Evolutionary conservation across 2,113 vertebrate genomes (phyloP), one percentile per base, ranked within the genome.

Genomic region (Ondatra zibethicus): DNA sequence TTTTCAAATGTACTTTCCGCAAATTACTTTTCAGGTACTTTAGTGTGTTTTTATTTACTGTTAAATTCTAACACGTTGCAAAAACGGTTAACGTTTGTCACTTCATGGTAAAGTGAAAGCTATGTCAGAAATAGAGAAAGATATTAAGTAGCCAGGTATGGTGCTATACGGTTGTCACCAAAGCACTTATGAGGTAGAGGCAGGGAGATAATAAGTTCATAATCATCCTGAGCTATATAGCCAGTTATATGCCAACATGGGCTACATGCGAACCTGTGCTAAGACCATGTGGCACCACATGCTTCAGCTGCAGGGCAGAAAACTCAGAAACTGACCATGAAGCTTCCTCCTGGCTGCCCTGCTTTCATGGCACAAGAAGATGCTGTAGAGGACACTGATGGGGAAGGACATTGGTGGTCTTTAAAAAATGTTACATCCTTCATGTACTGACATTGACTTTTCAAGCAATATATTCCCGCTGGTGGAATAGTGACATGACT

Each of bases 1-100:
- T 81, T 72, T 94, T 96, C 75, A 89, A 8, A 36, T 33, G 39
- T 72, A 91, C 12, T 90, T 91, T 91, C 7, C 2, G 94, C 7
- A 88, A 96, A 63, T 45, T 14, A 25, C 11, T 75, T 84, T 88
- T 72, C 70, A 84, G 6, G 4, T 55, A 70, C 7, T 80, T 91
- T 45, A 85, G 14, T 61, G 63, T 3, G 21, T 3, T 45, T 14
- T 31, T 42, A 92, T 89, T 92, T 52, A 86, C 17, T 36, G 1
- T 13, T 81, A 91, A n/a, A 70, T 39, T 78, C 75, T 61, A 39
- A 50, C 39, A 61, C 14, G 77, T 72, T 80, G 52, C 85, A 70
- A 87, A 96, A 66, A 14, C 39, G 16, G 27, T 42, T 94, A 88
- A 70, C 12, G 39, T 78, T 75, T 94, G 92, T 17, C 36, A 19